These are phyloP conservation scores for Hirtodrosophila histrioides DNA, from an alignment of 2,888 invertebrate genomes.

Conservation along the genomic window DNA sequence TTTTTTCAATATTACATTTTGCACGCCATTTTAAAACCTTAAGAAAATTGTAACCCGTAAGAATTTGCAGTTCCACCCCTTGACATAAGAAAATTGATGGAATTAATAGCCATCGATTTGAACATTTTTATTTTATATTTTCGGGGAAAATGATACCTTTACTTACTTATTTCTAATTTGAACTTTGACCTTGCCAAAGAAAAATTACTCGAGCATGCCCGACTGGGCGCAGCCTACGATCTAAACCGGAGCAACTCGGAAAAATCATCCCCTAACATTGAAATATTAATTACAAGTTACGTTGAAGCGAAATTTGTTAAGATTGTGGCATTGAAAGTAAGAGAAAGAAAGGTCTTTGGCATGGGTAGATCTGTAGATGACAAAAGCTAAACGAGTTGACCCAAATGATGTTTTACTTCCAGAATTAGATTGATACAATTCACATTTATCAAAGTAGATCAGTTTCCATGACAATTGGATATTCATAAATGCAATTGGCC, in stretches of 20 bases:
- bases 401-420: conserved; percentile 1
- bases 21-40: conserved; percentile 62
- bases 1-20: conserved; percentile 65
- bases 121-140: conserved; percentile 56
- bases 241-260: conserved; percentile 13
- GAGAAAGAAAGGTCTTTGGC: conserved; percentile 28
- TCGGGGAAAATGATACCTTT: conserved; percentile 32
- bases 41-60: conserved; percentile 4
- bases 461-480: conserved; percentile 27
- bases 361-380: conserved; percentile 1
- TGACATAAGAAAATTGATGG: conserved; percentile 33
- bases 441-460: conserved; percentile 6
- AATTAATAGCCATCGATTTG: conserved; percentile 13
- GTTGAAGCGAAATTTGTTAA: conserved; percentile 13
- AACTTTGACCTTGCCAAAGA: conserved; percentile 61
- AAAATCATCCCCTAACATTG: conserved; percentile 51
- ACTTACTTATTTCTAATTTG: conserved; percentile 47
- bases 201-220: conserved; percentile 68
- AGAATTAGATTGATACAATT: conserved; percentile 4
- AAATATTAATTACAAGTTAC: conserved; percentile 64
- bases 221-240: conserved; percentile 6
- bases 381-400: conserved; percentile 34
- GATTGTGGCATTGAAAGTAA: conserved; percentile 22
- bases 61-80: conserved; percentile 67
- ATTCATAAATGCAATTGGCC: conserved; percentile 52